A percentile compares a stretch with the other conserved stretches of the same genome.
These are phyloP conservation scores for Mesorhabditis belari DNA, from an alignment of 2,888 invertebrate genomes.

Conservation along the genomic window DNA sequence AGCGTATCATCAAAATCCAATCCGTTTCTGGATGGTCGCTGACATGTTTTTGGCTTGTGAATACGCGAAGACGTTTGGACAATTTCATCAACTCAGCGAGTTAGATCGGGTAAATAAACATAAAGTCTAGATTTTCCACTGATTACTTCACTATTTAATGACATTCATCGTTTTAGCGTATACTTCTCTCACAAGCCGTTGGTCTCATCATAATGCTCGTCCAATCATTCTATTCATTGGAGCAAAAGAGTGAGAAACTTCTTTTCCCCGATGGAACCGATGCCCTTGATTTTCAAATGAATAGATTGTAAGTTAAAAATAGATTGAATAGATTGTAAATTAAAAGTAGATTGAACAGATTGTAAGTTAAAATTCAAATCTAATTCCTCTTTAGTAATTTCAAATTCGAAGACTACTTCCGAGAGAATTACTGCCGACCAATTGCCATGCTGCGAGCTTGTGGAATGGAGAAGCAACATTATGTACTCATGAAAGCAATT, in stretches of 20 bases:
- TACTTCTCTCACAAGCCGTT: conserved; percentile 21
- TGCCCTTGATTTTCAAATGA: conserved; percentile 13
- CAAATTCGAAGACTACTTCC: conserved; percentile 18
- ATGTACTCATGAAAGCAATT: conserved; percentile 29
- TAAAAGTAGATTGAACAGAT: conserved; percentile 8
- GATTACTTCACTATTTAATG: not conserved
- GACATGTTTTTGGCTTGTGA: conserved; percentile 28
- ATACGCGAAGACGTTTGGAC: conserved; percentile 30
- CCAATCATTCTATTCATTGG: conserved; percentile 28
- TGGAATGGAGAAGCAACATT: conserved; percentile 18
- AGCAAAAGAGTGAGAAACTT: conserved; percentile 16
- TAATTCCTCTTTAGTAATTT: not conserved
- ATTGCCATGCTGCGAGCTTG: conserved; percentile 17
- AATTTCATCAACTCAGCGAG: conserved; percentile 16
- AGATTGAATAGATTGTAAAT: conserved; percentile 10
- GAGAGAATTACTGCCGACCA: conserved; percentile 25
- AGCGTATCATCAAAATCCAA: conserved; percentile 14
- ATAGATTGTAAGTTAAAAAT: conserved; percentile 8
- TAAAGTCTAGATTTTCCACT: no score
- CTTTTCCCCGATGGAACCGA: conserved; percentile 29
- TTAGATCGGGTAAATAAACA: conserved; percentile 20
- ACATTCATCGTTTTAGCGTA: conserved; percentile 6
- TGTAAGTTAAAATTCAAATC: conserved; percentile 9
- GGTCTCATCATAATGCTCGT: conserved; percentile 23
- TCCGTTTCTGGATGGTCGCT: conserved; percentile 33